Evolutionary conservation across 2,113 vertebrate species (phyloP), one percentile per base, ranked within the genome.

Genomic region (Grallaria varia): DNA sequence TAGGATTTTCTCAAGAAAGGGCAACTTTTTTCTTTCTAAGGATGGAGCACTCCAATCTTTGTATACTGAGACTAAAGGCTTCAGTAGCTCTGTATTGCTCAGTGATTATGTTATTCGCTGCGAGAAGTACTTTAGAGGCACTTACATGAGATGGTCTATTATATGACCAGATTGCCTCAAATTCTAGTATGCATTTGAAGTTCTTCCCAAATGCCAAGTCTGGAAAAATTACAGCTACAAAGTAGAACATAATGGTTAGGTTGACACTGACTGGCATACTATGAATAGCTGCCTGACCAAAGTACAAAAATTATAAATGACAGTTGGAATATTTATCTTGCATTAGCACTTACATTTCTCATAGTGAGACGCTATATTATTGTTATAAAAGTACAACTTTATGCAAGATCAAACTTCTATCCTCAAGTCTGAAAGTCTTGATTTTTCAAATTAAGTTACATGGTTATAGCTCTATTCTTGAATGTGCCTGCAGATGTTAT

Each of bases 391-490:
- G 37, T 72, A 68, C 6, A 79, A 76, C 72, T 66, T 94, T 27
- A 83, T 88, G 67, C n/a, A 84, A 88, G 79, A 83, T 66, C 68
- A 90, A 88, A 90, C 47, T 90, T 82, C 50, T 77, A 42, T 58
- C 82, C 71, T 74, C 45, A 83, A 44, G 25, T 85, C 45, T 92
- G 75, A 82, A 89, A 94, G 30, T 50, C 62, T 76, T 90, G 78
- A 88, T 90, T 94, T 95, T 90, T 86, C 30, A 62, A 92, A 97
- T 85, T 53, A 88, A 84, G 68, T 84, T 85, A 72, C 25, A 68
- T 66, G 49, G 69, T 75, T 90, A 82, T 12, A 80, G 53, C 59
- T 95, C 76, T 76, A 56, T 60, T 86, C 40, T 42, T 88, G 37
- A 90, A 45, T 25, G 22, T 64, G 84, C 87, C 23, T 84, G 62